Base-by-base conservation (phyloP, 2,797 vertebrate genomes). In the Crax fasciolata region DNA sequence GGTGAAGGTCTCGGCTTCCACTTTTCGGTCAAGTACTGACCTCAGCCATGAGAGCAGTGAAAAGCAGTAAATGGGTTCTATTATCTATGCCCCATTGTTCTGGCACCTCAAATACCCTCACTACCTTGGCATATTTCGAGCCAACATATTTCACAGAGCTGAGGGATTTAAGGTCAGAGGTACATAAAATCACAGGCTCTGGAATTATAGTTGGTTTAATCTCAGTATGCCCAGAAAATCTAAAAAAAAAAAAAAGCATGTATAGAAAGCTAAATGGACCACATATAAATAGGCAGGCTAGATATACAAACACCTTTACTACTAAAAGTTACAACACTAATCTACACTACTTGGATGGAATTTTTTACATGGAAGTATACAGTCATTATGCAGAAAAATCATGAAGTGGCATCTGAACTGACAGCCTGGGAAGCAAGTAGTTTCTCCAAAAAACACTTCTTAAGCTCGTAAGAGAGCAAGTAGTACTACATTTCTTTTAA, bases 361-460 rank as follows among this genome's bases (percentile, higher is more conserved):
- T 15, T 48, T 55, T 90, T 61, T 23, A 55, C n/a, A 57, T 10
- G 20, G 25, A 87, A 82, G 79, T 32, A 55, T 7, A 91, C 5
- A 74, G 67, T 8, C 41, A 70, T 46, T 41, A 79, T 44, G 54
- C 72, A 80, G 84, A 91, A 87, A 95, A 94, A 74, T 63, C 30
- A 77, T 38, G 49, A 87, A 71, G 41, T 1, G 6, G 52, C 73
- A 87, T 79, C 1, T 2, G 44, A 87, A 87, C 3, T 46, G 52
- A 85, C 57, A 87, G 73, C 10, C 59, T 80, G 16, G 12, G 25
- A 58, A 90, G 15, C 74, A 85, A 83, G 44, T 15, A 49, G 27
- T 28, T 83, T 65, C 44, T 80, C 23, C 32, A 23, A 75, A 20
- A 54, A 68, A 35, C 9, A 49, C 6, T 70, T 74, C 41, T 55